Base-by-base conservation (phyloP, 2,888 invertebrate species). In the Chymomyza fuscimana region DNA sequence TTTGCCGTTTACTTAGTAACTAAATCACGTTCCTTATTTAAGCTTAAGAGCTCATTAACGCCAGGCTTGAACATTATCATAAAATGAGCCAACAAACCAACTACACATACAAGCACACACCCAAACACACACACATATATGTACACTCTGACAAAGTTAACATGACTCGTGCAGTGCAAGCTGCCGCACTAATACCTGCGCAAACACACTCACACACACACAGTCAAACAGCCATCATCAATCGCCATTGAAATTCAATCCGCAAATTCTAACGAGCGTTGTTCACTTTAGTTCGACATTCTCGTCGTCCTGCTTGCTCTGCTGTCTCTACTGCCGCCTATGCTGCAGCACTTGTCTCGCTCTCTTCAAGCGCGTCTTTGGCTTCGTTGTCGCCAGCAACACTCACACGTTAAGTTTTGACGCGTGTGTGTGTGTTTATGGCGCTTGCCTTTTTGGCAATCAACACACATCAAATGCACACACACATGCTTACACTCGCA, bases 1-100 rank as follows among this genome's bases (percentile, higher is more conserved):
- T 82, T 79, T 72, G 74, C 81, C 87, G 87, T 85, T 85, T 85
- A 85, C 88, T 86, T 86, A 84, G 88, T 86, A 86, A 78, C 85
- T 87, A 84, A 86, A 89, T 87, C 88, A 88, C 89, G 88, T 86
- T 84, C 85, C 89, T 87, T 88, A 89, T 88, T 88, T 89, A 81
- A 85, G 89, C 89, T 88, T 84, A 88, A 89, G 89, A 87, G 87
- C 89, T 89, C 88, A 89, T 85, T 86, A 87, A 86, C 80, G 86
- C 74, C 86, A 82, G 84, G 82, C 79, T 76, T 75, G 67, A 82
- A 79, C 84, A 86, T 88, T 85, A 88, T 85, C 88, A 87, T 88
- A 88, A 88, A 87, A 87, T 76, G 78, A 80, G 78, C 71, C 75
- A 73, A 72, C 72, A 70, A 72, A 65, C 72, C 72, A 75, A 77